phyloP scores from a whole-genome alignment of 2,888 invertebrate species.

The Conistra vaccinii region DNA sequence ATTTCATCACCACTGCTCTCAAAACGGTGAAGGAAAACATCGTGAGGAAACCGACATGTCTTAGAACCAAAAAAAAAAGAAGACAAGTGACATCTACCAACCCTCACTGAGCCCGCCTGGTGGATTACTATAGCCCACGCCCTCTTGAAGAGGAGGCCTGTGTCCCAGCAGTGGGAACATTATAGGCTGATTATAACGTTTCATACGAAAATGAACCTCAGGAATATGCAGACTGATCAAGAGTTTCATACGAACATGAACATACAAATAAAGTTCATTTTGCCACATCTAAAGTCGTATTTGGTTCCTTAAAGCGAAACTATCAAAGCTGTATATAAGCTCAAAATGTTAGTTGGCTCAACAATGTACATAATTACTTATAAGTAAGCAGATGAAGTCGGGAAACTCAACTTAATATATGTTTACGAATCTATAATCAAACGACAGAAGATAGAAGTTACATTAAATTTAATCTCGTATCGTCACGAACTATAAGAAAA shows the following conservation, averaged over 20 bases:
- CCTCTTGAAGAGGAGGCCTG: no score
- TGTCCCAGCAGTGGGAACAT: no score
- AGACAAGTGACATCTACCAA: no score
- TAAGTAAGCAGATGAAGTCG: slow-evolving; percentile 32
- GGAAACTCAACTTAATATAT: slow-evolving; percentile 11
- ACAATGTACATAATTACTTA: slow-evolving; percentile 45
- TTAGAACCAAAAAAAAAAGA: no score
- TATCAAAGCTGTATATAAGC: slow-evolving; percentile 25
- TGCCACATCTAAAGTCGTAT: slow-evolving; percentile 7
- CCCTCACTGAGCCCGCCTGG: no score
- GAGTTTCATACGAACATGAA: background rate
- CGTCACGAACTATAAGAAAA: no score
- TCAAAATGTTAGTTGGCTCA: slow-evolving; percentile 50
- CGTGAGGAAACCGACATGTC: no score
- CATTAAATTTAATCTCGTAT: background rate
- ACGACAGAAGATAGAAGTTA: slow-evolving; percentile 13
- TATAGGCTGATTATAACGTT: no score
- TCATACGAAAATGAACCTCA: slow-evolving; percentile 9
- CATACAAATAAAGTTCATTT: background rate
- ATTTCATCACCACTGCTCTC: no score
- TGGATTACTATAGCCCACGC: no score
- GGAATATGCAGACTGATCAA: no score
- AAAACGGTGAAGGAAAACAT: no score
- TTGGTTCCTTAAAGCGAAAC: slow-evolving; percentile 1
- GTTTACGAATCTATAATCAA: slow-evolving; percentile 20